Conservation (phyloP, 1,140 invertebrate genomes). For the Dinoponera quadriceps region DNA sequence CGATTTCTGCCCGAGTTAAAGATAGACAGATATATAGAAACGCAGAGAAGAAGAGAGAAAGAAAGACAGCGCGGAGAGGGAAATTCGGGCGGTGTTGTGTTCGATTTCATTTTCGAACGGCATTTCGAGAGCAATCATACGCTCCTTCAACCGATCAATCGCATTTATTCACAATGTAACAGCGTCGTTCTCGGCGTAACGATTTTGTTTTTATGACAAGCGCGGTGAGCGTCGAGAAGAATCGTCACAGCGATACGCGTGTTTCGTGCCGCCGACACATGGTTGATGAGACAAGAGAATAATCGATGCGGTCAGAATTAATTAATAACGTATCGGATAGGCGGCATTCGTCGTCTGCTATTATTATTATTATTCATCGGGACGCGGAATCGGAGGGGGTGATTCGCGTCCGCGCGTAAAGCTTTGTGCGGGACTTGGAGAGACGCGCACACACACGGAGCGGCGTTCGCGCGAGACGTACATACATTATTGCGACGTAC, state of each 20-base stretch:
- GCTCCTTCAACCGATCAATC: no score
- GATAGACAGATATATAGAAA: no score
- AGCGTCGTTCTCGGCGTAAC: no score
- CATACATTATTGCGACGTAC: conserved; percentile 32
- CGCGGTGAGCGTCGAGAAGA: conserved; percentile 15
- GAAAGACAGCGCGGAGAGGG: background rate
- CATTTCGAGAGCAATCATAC: no score
- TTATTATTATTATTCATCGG: conserved; percentile 63
- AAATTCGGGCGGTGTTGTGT: no score
- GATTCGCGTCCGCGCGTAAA: background rate
- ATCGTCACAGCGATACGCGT: background rate
- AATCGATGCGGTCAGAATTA: conserved; percentile 61
- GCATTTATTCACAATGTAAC: no score
- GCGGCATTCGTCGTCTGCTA: conserved; percentile 5
- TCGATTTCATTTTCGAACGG: no score
- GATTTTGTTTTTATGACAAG: background rate
- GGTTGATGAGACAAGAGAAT: conserved; percentile 47
- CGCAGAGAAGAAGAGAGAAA: no score
- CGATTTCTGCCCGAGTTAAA: no score
- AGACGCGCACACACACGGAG: background rate
- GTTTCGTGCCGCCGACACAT: no score
- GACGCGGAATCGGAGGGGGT: conserved; percentile 47
- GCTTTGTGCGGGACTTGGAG: conserved; percentile 35
- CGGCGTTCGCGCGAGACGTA: background rate
- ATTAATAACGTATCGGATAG: conserved; percentile 47